Evolutionary conservation across 2,888 invertebrate species (phyloP), one percentile per base, ranked within the genome.

Genomic region (Crossocerus cetratus): DNA sequence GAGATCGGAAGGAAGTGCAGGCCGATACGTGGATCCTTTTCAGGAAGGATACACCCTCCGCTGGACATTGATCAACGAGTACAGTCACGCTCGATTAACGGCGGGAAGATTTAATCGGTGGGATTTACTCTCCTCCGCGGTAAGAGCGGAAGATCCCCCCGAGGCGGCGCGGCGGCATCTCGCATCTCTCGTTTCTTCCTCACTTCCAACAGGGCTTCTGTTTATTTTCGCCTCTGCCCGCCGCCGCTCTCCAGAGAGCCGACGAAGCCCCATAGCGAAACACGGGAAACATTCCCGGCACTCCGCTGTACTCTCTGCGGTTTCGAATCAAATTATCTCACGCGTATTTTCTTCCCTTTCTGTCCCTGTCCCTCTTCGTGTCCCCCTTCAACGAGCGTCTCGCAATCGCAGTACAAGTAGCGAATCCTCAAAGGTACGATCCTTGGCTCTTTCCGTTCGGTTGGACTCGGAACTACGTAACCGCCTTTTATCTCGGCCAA

Each of bases 1-100:
- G 54, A 65, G 72, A 81, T 81, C 83, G 84, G 82, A 85, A 86
- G 86, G 86, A 86, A 81, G 82, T 81, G 71, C 79, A 72, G 76
- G 66, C 70, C 57, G 64, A 43, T 67, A 18, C 60, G 44, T 16
- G 65, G 62, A 69, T 69, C 64, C 58, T 45, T 71, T 62, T 57
- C 67, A 72, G 72, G 77, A 72, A 77, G 75, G 74, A 78, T 72
- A 67, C 67, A 42, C 49, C 71, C 16, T 18, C 5, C 65, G 53
- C 23, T 32, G 82, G 60, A 59, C 72, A 68, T 69, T 44, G 69
- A 45, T 62, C 65, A 56, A 14, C 18, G 53, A 57, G 45, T 58
- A 61, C 59, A 22, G 43, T 16, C 21, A 65, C 58, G 71, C 65
- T 69, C 65, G 74, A 74, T 80, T 72, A 68, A 22, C 70, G 55